Base-by-base conservation (phyloP, 2,888 invertebrate species). In the Callyntrura sp. region DNA sequence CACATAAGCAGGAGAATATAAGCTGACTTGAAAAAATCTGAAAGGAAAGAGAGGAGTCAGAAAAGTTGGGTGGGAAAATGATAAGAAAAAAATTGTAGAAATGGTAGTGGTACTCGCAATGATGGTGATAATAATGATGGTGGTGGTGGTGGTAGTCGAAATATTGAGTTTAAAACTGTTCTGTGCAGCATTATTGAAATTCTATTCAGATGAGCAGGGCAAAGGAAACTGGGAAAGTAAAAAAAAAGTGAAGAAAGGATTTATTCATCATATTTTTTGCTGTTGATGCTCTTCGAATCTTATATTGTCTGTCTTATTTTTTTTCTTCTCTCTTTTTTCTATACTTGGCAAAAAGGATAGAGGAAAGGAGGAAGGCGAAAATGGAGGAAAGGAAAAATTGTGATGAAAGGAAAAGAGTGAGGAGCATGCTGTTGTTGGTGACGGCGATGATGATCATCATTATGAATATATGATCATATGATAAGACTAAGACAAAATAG, bases 151-250 rank as follows among this genome's bases (percentile, higher is more conserved):
- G 51, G 35, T 28, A 57, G 73, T 76, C 8, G 45, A 88, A 83
- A 88, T 88, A 88, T 88, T 88, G 83, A 83, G 88, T 88, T 88
- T 73, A 82, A 73, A 88, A 83, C 70, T 82, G 88, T 55, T 51
- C 51, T 35, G 25, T 88, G 83, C 88, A 83, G 76, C 62, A 48
- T 89, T 89, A 89, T 89, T 89, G 89, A 89, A 89, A 89, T 89
- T 89, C 84, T 89, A 89, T 89, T 89, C 85, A 89, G 85, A 78
- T 78, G 73, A 83, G 73, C 23, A 79, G 70, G 28, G 28, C 45
- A 68, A 25, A 23, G 79, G 55, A 28, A 57, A 62, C 84, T 55
- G 82, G 48, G 35, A 60, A 79, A 60, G 23, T 76, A 83, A 62
- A 62, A 60, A 60, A 17, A 45, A 78, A 17, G 57, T 57, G 82